These are phyloP conservation scores for Thyatira batis DNA, from an alignment of 2,888 invertebrate genomes.

Conservation along the genomic window DNA sequence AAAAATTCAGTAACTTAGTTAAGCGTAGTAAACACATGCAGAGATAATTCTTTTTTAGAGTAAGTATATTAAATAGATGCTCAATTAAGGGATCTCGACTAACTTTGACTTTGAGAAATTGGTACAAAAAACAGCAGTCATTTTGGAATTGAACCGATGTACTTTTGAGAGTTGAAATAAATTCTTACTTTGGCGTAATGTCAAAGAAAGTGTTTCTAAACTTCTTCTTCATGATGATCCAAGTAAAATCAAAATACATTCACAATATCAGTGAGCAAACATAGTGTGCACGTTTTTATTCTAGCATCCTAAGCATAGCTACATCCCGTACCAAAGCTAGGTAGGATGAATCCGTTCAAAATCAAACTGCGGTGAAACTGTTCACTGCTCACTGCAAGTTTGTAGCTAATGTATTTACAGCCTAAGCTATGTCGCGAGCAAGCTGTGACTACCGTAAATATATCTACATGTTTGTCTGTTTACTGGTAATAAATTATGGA, in stretches of 20 bases:
- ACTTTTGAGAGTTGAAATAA: too few species aligned
- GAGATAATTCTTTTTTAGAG: too few species aligned
- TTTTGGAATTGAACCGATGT: too few species aligned
- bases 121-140: too few species aligned
- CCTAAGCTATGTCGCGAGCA: conserved; percentile 27
- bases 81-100: too few species aligned
- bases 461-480: neutral
- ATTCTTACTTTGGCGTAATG: too few species aligned
- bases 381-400: conserved; percentile 39
- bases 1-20: too few species aligned
- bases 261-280: neutral
- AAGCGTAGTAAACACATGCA: too few species aligned
- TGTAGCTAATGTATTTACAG: conserved; percentile 50
- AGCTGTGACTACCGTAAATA: conserved; percentile 12
- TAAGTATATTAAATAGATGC: too few species aligned
- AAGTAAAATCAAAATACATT: neutral
- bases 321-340: conserved; percentile 44
- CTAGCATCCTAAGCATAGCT: conserved; percentile 25
- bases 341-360: conserved; percentile 49
- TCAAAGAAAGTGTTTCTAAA: too few species aligned
- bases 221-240: too few species aligned
- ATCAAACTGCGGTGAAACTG: conserved; percentile 59
- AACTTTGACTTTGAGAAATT: too few species aligned
- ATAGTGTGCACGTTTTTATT: conserved; percentile 24
- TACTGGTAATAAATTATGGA: neutral